Conservation (phyloP, 2,113 vertebrate species). For the Leuciscus idus region DNA sequence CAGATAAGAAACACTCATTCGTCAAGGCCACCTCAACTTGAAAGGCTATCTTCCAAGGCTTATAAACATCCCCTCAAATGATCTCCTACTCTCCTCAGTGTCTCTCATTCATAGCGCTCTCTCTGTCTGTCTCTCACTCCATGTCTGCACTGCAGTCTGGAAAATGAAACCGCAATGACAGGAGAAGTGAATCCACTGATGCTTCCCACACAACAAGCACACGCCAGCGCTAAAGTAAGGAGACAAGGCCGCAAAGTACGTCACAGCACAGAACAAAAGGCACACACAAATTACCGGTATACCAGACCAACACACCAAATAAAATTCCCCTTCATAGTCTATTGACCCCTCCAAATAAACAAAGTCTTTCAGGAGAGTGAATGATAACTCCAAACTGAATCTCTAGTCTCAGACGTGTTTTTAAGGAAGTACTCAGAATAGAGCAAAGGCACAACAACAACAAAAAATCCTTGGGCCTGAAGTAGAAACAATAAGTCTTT, state of each 20-base stretch:
- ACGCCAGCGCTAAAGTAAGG: neutral
- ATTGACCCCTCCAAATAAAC: neutral
- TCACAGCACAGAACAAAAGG: conserved; percentile 39
- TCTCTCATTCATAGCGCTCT: neutral
- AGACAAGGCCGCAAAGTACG: conserved; percentile 38
- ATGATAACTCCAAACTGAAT: conserved; percentile 1
- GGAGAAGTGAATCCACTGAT: conserved; percentile 53
- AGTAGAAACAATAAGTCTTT: conserved; percentile 33
- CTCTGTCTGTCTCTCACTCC: neutral
- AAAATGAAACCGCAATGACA: conserved; percentile 30
- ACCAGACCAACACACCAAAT: neutral
- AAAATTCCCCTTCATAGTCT: neutral
- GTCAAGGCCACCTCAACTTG: conserved; percentile 32
- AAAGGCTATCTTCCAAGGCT: conserved; percentile 36
- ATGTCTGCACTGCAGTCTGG: neutral
- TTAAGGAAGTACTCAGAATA: conserved; percentile 42
- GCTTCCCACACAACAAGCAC: conserved; percentile 44
- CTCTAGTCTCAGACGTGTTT: conserved; percentile 6
- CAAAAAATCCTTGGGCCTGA: neutral
- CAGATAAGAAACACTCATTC: conserved; percentile 19
- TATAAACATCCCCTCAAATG: conserved; percentile 18
- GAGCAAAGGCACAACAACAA: neutral
- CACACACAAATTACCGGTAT: neutral
- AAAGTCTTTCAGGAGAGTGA: neutral
- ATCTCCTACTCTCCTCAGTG: neutral